phyloP scores from a whole-genome alignment of 2,113 vertebrate species.

The Turnix velox region DNA sequence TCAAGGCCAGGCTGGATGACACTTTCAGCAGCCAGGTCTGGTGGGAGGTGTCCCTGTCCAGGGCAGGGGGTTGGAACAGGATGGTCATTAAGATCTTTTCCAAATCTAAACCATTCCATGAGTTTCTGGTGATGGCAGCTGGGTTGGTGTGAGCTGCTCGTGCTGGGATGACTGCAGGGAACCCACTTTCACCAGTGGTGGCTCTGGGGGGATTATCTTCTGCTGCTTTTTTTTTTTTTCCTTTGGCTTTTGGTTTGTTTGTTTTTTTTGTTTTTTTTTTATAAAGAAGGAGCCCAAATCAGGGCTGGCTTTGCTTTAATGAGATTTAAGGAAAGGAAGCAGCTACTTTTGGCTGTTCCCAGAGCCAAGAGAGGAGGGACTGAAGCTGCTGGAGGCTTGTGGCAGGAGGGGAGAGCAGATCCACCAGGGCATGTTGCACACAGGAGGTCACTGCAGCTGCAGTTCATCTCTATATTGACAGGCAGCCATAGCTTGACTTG shows the following conservation, averaged over 20 bases:
- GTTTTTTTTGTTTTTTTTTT: not conserved
- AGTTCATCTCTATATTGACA: not conserved
- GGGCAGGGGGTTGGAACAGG: not conserved
- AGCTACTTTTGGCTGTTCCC: not conserved
- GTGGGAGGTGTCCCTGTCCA: not conserved
- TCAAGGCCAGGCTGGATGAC: not conserved
- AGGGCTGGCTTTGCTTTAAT: not conserved
- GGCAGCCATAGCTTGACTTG: fast-evolving
- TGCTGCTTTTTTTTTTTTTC: too few species aligned
- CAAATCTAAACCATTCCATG: not conserved
- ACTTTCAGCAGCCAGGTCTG: not conserved
- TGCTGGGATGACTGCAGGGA: not conserved
- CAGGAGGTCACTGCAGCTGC: not conserved
- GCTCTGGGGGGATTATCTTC: not conserved
- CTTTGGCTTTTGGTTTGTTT: not conserved
- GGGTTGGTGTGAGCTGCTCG: not conserved
- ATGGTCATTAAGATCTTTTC: not conserved
- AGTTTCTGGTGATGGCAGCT: not conserved
- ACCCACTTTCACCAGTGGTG: fast-evolving
- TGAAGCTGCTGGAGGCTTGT: not conserved
- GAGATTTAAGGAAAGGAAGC: not conserved
- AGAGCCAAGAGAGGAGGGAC: not conserved
- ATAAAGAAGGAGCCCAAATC: not conserved
- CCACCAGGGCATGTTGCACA: not conserved
- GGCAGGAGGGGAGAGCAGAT: not conserved